Evolutionary conservation across 2,888 invertebrate genomes (phyloP).

Genomic region (Leptopterna dolabrata): DNA sequence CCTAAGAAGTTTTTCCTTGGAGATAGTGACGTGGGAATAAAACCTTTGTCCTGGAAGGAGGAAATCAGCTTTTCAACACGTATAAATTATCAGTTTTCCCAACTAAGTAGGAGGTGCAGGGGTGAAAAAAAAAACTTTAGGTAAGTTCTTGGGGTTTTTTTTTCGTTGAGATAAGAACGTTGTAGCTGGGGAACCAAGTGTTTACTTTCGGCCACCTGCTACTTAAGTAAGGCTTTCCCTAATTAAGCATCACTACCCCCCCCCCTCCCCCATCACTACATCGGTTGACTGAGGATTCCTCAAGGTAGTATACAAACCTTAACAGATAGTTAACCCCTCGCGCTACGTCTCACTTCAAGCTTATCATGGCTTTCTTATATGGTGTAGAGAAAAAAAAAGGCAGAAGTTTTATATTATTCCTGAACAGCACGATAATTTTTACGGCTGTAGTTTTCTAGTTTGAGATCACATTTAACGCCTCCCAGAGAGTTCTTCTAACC

Average conservation of each 20-base stretch:
- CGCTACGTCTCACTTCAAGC: not conserved
- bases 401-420: too few relatives aligned
- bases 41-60: conserved; percentile 43
- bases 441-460: too few relatives aligned
- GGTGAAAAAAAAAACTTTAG: conserved; percentile 14
- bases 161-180: not conserved
- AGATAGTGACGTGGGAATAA: conserved; percentile 52
- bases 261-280: too few relatives aligned
- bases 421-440: too few relatives aligned
- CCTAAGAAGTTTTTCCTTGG: conserved; percentile 25
- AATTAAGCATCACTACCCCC: conserved; percentile 9
- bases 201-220: conserved; percentile 16
- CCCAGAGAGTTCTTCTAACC: too few relatives aligned
- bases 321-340: not conserved
- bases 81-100: conserved; percentile 53
- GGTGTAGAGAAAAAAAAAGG: too few relatives aligned
- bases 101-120: not conserved
- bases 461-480: too few relatives aligned
- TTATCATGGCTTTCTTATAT: too few relatives aligned
- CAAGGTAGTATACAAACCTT: not conserved
- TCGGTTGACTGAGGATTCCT: conserved; percentile 8
- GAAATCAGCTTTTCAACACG: conserved; percentile 53
- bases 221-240: not conserved
- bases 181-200: conserved; percentile 8
- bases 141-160: conserved; percentile 10